Evolutionary conservation across 2,797 vertebrate genomes (phyloP), one percentile per base, ranked within the genome.

Genomic region (Lepus oiostolus): DNA sequence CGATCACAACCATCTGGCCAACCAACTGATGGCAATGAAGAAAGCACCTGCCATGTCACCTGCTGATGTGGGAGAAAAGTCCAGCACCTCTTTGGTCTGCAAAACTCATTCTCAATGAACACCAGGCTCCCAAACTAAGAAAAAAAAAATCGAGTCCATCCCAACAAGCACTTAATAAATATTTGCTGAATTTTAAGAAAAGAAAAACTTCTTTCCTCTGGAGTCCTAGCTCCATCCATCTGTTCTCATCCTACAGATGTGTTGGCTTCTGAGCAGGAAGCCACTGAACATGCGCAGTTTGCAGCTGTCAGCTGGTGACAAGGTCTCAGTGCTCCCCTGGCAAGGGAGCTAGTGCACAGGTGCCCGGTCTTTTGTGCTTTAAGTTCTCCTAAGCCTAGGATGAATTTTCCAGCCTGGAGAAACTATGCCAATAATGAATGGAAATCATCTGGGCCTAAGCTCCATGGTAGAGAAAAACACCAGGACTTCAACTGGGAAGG

Each of bases 331-430:
- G 12, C 47, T 38, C 10, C 71, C 22, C 60, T 67, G 50, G 62
- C 58, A 84, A 38, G 67, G 83, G 85, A 76, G 28, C 63, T n/a
- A 38, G 35, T 7, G 19, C 26, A 77, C 81, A 91, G 76, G 71
- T 81, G 52, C 38, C 24, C 72, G 83, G 54, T 47, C 35, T 84
- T 86, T 89, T 88, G 83, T 65, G 35, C 58, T 79, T 60, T 62
- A 82, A 88, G 63, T 77, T 96, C 91, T 92, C 28, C 83, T 58
- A 74, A 84, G 85, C 30, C 47, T 8, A 63, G 72, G 94, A 76
- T 92, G 67, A 76, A 87, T 81, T 76, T 68, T 71, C 26, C 86
- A 94, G 52, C 58, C 87, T 81, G 8, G 38, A 84, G 68, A 91
- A 97, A 76, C 63, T 21, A 65, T 35, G 85, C 82, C 88, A 67